Percentiles rank a stretch among this genome's conserved stretches.
These are phyloP conservation scores for Aromia moschata DNA, from an alignment of 2,888 invertebrate species.

Conservation along the genomic window DNA sequence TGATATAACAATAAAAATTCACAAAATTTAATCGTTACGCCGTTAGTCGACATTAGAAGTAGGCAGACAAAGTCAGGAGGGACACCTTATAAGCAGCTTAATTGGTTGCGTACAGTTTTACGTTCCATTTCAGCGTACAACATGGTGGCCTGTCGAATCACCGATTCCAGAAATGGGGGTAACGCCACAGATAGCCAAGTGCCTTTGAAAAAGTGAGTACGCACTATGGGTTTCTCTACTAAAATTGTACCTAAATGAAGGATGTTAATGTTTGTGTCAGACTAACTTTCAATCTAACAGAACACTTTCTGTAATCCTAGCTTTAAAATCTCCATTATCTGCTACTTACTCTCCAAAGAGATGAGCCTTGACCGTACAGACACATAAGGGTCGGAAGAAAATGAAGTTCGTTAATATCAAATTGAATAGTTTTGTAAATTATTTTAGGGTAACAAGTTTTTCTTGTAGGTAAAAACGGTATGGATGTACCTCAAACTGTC, in stretches of 20 bases:
- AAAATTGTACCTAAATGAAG: neutral
- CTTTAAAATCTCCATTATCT: neutral
- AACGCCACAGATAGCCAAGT: conserved; percentile 89
- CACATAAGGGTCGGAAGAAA: too few species aligned
- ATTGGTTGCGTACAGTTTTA: conserved; percentile 22
- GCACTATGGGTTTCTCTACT: neutral
- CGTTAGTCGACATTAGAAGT: conserved; percentile 19
- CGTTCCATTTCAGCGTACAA: conserved; percentile 87
- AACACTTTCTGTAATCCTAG: neutral
- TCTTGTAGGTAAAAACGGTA: too few species aligned
- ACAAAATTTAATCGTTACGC: conserved; percentile 16
- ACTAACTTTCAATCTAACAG: conserved; percentile 36
- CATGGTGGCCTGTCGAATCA: conserved; percentile 97
- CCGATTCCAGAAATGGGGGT: conserved; percentile 89
- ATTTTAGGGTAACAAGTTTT: too few species aligned
- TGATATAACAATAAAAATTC: conserved; percentile 7
- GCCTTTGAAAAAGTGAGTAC: conserved; percentile 97
- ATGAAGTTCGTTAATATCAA: too few species aligned
- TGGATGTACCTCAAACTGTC: too few species aligned
- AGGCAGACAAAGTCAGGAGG: conserved; percentile 21
- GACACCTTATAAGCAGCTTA: conserved; percentile 7
- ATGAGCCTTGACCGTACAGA: neutral
- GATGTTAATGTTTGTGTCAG: conserved; percentile 28
- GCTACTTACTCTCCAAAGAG: neutral
- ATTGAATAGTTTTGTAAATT: too few species aligned